Base-by-base conservation (phyloP, 2,113 vertebrate genomes). In the Apteryx mantelli region DNA sequence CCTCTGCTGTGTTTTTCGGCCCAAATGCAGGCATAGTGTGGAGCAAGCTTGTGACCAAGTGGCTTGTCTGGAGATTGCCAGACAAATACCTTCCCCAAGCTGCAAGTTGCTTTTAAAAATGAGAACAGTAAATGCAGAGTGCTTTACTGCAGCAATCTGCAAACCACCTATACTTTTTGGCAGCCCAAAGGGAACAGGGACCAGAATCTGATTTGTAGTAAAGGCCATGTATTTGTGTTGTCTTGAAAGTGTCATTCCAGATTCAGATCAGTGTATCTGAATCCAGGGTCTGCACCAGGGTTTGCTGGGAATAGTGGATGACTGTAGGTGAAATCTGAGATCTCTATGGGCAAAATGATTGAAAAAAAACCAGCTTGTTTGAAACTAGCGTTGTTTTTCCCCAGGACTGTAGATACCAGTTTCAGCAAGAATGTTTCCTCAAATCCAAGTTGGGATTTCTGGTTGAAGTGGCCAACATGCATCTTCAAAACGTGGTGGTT, bases 301-400 rank as follows among this genome's bases (percentile, higher is more conserved):
- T 38, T 50, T 65, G 22, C 69, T 71, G 78, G 32, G 26, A 25
- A 7, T 16, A 36, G 38, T 30, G 9, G 9, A 12, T 13, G 32
- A 36, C 17, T 10, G 21, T 28, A 79, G n/a, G 30, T 78, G 46
- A 75, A 20, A 20, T 50, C 30, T 73, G 70, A 42, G 17, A 38
- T 26, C 19, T 52, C 21, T 61, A 3, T 25, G 28, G 30, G 70
- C 65, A 71, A 71, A 50, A 18, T 6, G 42, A 13, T 24, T 52
- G 61, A 36, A 63, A 38, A 46, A 3, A 30, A 52, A 3, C 36
- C 36, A 38, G 50, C 50, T 74, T 25, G 22, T 38, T 82, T 40
- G 86, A 88, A 92, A 86, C 46, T 89, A 56, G 36, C 77, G 36
- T n/a, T 58, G 25, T 77, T 95, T 95, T 95, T 80, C 66, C 53